Conservation (phyloP, 2,888 invertebrate species). For the Aphodius granarius region DNA sequence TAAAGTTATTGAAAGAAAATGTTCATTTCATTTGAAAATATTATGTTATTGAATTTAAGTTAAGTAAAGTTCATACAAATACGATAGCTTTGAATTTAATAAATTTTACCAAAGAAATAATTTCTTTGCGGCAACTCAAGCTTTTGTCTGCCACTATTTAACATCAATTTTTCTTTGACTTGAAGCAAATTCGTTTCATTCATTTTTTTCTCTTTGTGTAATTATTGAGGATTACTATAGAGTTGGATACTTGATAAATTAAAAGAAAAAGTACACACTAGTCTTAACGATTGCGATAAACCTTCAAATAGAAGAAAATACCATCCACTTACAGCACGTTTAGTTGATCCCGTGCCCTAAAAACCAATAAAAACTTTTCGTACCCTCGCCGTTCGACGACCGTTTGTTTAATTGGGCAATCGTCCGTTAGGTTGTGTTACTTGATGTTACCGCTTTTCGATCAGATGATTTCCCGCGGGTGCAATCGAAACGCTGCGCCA, state of each 20-base stretch:
- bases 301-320: not conserved
- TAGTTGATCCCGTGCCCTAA: not conserved
- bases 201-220: too few relatives aligned
- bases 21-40: too few relatives aligned
- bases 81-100: too few relatives aligned
- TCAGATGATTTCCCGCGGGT: conserved; percentile 45
- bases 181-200: too few relatives aligned
- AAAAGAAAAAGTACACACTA: conserved; percentile 27
- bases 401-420: conserved; percentile 39
- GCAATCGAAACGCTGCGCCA: conserved; percentile 37
- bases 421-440: conserved; percentile 34
- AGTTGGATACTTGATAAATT: not conserved
- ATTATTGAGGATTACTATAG: not conserved
- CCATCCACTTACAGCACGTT: not conserved
- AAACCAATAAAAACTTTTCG: conserved; percentile 4
- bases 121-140: too few relatives aligned
- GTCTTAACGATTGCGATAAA: conserved; percentile 9
- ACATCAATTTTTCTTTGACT: too few relatives aligned
- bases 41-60: too few relatives aligned
- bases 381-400: conserved; percentile 21
- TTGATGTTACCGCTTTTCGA: conserved; percentile 41
- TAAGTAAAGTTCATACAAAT: too few relatives aligned
- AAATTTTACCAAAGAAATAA: too few relatives aligned
- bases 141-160: too few relatives aligned
- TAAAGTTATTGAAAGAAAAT: too few relatives aligned